phyloP scores from a whole-genome alignment of 2,888 invertebrate genomes.

The Agrotis segetum region DNA sequence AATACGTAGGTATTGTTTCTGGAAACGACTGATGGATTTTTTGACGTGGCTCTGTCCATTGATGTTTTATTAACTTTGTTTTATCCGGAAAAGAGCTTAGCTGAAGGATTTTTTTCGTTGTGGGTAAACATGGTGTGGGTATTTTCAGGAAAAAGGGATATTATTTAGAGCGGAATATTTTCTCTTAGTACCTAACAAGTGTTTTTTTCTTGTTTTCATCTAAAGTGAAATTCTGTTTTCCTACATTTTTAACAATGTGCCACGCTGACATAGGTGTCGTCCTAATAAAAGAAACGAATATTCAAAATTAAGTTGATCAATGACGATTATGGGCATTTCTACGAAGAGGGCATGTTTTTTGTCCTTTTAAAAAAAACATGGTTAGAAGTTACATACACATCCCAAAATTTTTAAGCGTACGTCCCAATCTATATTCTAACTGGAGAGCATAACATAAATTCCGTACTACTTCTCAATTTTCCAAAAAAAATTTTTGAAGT shows the following conservation, averaged over 20 bases:
- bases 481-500: no score
- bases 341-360: no score
- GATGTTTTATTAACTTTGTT: constrained; percentile 24
- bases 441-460: no score
- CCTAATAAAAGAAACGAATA: no score
- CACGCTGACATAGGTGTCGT: no score
- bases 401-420: no score
- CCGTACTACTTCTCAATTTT: no score
- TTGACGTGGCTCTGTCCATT: constrained; percentile 10
- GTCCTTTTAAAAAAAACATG: no score
- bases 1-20: constrained; percentile 36
- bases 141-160: background rate
- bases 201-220: background rate
- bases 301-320: no score
- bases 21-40: constrained; percentile 30
- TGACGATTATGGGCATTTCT: no score
- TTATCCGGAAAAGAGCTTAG: background rate
- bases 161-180: background rate
- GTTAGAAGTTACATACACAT: no score
- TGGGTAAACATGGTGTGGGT: background rate
- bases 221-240: background rate
- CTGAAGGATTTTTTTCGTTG: background rate
- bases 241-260: background rate
- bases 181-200: background rate
- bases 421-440: no score